Evolutionary conservation across 2,888 invertebrate genomes (phyloP).

Genomic region (Poecilobothrus nobilitatus): DNA sequence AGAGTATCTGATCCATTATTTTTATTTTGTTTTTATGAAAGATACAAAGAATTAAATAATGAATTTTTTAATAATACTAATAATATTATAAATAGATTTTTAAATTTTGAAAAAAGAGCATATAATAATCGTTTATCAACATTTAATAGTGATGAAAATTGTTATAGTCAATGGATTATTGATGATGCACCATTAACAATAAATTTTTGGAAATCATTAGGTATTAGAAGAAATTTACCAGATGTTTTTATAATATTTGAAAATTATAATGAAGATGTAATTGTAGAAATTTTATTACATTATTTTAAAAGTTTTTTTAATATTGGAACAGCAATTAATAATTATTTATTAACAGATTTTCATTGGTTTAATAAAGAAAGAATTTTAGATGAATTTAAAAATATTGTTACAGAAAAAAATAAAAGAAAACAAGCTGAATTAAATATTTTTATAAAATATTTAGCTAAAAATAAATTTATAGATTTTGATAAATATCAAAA

Average conservation of each 20-base stretch:
- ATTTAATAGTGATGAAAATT: too few species aligned
- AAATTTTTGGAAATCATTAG: slow-evolving; percentile 46
- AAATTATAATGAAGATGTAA: slow-evolving; percentile 35
- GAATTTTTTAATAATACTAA: too few species aligned
- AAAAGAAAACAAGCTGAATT: background rate
- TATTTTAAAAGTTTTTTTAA: slow-evolving; percentile 5
- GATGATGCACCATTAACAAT: slow-evolving; percentile 51
- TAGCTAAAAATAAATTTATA: slow-evolving; percentile 29
- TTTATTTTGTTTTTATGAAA: too few species aligned
- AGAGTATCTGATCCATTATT: background rate
- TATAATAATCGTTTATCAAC: too few species aligned
- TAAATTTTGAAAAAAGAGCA: too few species aligned
- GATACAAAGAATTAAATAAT: too few species aligned
- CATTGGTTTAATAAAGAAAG: background rate
- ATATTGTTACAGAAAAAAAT: too few species aligned
- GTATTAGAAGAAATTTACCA: slow-evolving; percentile 44
- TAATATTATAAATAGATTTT: too few species aligned
- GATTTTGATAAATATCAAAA: slow-evolving; percentile 20
- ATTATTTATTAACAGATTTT: background rate
- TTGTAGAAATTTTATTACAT: slow-evolving; percentile 15
- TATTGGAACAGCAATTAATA: background rate
- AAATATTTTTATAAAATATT: slow-evolving; percentile 22
- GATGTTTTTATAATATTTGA: slow-evolving; percentile 51
- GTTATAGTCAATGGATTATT: slow-evolving; percentile 52
- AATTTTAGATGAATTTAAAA: background rate